Base-by-base conservation (phyloP, 2,888 invertebrate species). In the Microchrysa polita region DNA sequence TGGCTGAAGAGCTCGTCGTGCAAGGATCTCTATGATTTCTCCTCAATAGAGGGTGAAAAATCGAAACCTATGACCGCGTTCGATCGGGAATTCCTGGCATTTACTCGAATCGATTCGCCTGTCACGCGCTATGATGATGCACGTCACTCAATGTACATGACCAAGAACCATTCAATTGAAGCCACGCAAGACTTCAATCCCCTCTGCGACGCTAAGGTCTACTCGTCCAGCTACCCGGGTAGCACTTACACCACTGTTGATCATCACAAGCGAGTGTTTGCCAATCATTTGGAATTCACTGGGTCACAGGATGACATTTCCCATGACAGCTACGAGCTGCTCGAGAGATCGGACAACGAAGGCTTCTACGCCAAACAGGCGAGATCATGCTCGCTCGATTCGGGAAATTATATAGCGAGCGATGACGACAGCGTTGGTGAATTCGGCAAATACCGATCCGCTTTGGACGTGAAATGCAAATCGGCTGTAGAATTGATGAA, bases 171-270 rank as follows among this genome's bases (percentile, higher is more conserved):
- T 79, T 91, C 91, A 7, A 86, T 91, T 75, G 93, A 93, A 81
- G 87, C 88, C 7, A 90, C 89, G 80, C 90, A 91, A 81, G 90
- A 91, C 81, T 89, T 88, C 76, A 82, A 81, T 0, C 86, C 87
- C 76, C 83, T 89, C 71, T 87, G 88, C 0, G 87, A 91, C 79
- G 88, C 90, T 67, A 93, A 93, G 82, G 90, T 93, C 5, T 94
- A 94, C 85, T 94, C 94, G 22, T 93, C 93, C 77, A 93, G 93
- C 82, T 95, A 93, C 83, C 95, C 95, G 22, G 94, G 94, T 73
- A 93, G 93, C 69, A 89, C 90, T 4, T 89, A 88, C 75, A 92
- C 90, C 79, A 85, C 87, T 27, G 82, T 83, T 59, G 82, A 83
- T 57, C 79, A 80, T 44, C 77, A 78, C 40, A 82, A 79, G 60